Evolutionary conservation across 2,888 invertebrate species (phyloP), one percentile per base, ranked within the genome.

Genomic region (Hemicrepidius hirtus): DNA sequence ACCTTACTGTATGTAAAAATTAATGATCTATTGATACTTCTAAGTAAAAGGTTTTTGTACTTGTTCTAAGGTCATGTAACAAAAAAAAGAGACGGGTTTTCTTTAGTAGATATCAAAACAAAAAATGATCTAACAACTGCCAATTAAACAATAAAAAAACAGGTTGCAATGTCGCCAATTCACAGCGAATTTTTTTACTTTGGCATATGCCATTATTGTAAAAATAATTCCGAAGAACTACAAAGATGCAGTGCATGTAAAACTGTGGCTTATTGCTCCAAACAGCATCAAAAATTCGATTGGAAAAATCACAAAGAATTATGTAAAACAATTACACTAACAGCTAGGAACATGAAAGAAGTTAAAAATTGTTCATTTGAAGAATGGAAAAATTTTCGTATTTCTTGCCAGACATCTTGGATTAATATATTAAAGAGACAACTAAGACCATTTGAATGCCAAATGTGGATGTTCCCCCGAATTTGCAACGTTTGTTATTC

Each of bases 381-480:
- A 64, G 76, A 78, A 24, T 79, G 75, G 75, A 76, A 59, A 41
- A 50, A 63, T 44, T 65, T 74, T 65, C 63, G 76, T 50, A 18
- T 75, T 35, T 69, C 53, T 40, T 59, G 71, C 35, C 78, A 77
- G 18, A n/a, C 67, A 32, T 68, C 76, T 32, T 79, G 79, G 79
- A 71, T 76, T 49, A 59, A 72, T 35, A 59, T 74, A 24, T 71
- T 83, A 57, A 69, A 75, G 5, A 73, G 83, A 41, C 60, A 77
- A 24, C 73, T 84, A 53, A 55, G 66, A 13, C 65, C 71, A 13
- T 78, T 70, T 62, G 83, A 84, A 77, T 63, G 77, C 28, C 81
- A 82, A 71, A 81, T 84, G 79, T 80, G 81, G 75, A 80, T 83
- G 80, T 82, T 81, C 72, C 81, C 82, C 4, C 77, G 81, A 64